A percentile compares a stretch with the other conserved stretches of the same genome.
Evolutionary conservation across 2,113 vertebrate species (phyloP).

Genomic region (Apteryx mantelli): DNA sequence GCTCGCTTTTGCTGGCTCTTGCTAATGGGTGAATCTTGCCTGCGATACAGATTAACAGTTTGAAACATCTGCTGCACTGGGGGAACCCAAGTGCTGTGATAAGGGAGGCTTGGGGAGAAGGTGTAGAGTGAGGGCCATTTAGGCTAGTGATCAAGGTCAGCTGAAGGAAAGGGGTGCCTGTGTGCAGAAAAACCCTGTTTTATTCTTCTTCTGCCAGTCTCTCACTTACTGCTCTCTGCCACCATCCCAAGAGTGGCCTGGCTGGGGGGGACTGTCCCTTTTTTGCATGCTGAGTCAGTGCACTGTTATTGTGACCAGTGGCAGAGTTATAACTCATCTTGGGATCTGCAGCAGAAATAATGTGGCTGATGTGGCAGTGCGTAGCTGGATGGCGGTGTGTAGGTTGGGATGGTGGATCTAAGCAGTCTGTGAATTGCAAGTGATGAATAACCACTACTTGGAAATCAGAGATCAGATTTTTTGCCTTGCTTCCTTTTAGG

Average conservation of each 20-base stretch:
- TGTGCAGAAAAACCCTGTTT: neutral
- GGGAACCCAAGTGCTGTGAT: neutral
- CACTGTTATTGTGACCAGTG: neutral
- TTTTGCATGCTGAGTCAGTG: neutral
- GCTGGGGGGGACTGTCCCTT: neutral
- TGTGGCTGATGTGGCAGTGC: rapidly evolving
- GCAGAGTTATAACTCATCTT: neutral
- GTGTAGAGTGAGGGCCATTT: neutral
- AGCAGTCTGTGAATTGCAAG: neutral
- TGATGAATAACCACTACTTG: neutral
- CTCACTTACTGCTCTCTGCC: neutral
- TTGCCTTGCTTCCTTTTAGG: neutral
- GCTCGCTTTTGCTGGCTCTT: neutral
- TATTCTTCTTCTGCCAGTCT: neutral
- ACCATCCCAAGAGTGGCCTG: neutral
- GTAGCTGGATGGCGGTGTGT: neutral
- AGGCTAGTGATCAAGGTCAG: neutral
- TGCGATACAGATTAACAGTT: neutral
- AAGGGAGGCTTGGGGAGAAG: neutral
- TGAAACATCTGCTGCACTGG: rapidly evolving
- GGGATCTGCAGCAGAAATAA: neutral
- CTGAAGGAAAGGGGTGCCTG: neutral
- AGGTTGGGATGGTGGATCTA: neutral
- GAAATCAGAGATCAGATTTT: neutral
- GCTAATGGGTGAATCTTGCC: rapidly evolving